Base-by-base conservation (phyloP, 2,888 invertebrate species). In the Lomographa bimaculata region DNA sequence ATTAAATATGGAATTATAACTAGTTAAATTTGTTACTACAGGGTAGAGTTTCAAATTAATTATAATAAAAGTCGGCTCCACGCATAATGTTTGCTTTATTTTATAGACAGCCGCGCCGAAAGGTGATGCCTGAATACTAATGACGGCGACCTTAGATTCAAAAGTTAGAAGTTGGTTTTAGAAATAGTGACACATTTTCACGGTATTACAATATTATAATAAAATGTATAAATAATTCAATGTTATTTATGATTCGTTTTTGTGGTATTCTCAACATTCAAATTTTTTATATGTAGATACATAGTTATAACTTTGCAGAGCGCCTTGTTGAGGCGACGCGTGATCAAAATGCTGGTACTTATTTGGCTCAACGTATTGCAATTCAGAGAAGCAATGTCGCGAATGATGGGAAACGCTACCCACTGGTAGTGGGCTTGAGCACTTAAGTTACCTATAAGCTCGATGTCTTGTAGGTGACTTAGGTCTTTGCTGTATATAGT, bases 41-140 rank as follows among this genome's bases (percentile, higher is more conserved):
- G 21, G 26, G 20, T 30, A 20, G 23, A 42, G 36, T 43, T 43
- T 14, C 27, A 19, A 37, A 37, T 36, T 30, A 37, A 43, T 37
- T 36, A 32, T 32, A 37, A 43, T 36, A 37, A 33, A 41, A 43
- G n/a, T n/a, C n/a, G n/a, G n/a, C n/a, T n/a, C n/a, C 32, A 32
- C 23, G 42, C 26, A 32, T 27, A 26, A 42, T 23, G 24, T 43
- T 43, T 43, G 42, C 16, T 43, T 36, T 33, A 35, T 35, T 36
- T 30, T 42, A 36, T 32, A 30, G 36, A 43, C 42, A 36, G 32
- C 26, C 27, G 42, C 23, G 5, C 26, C 26, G 27, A 32, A 32
- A 43, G 27, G 23, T 28, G 32, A 43, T 37, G 30, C 32, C 36
- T 23, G 42, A 43, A 43, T 43, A 7, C 32, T 37, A 43, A 43